Conservation (phyloP, 1,140 invertebrate genomes). For the Apis mellifera region DNA sequence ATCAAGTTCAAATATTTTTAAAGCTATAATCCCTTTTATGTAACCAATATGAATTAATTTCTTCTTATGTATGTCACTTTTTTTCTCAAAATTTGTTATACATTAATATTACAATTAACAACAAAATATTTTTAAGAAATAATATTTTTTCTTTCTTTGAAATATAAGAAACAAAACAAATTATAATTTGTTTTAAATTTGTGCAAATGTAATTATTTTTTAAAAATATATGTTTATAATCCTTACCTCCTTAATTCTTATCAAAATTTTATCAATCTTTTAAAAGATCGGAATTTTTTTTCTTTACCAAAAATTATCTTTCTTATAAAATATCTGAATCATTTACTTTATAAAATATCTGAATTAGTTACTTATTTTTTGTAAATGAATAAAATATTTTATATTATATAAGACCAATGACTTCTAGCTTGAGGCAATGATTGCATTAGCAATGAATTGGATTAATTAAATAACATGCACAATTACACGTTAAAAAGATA, state of each 20-base stretch:
- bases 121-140: constrained; percentile 27
- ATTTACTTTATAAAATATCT: constrained; percentile 32
- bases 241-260: constrained; percentile 49
- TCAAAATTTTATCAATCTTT: constrained; percentile 39
- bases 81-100: constrained; percentile 22
- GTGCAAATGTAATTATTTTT: constrained; percentile 38
- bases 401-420: neutral
- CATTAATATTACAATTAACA: constrained; percentile 51
- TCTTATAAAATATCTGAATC: constrained; percentile 23
- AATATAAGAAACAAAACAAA: constrained; percentile 27
- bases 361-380: constrained; percentile 32
- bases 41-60: constrained; percentile 38
- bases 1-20: constrained; percentile 8
- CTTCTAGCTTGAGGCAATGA: constrained; percentile 21
- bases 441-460: constrained; percentile 44
- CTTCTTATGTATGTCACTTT: neutral
- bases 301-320: constrained; percentile 1
- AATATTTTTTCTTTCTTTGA: constrained; percentile 4
- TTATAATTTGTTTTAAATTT: constrained; percentile 17
- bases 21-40: constrained; percentile 6
- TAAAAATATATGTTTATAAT: constrained; percentile 49
- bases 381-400: constrained; percentile 27
- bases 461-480: constrained; percentile 72
- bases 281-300: neutral
- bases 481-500: constrained; percentile 68